Evolutionary conservation across 2,113 vertebrate species (phyloP).

Genomic region (Macaca mulatta): DNA sequence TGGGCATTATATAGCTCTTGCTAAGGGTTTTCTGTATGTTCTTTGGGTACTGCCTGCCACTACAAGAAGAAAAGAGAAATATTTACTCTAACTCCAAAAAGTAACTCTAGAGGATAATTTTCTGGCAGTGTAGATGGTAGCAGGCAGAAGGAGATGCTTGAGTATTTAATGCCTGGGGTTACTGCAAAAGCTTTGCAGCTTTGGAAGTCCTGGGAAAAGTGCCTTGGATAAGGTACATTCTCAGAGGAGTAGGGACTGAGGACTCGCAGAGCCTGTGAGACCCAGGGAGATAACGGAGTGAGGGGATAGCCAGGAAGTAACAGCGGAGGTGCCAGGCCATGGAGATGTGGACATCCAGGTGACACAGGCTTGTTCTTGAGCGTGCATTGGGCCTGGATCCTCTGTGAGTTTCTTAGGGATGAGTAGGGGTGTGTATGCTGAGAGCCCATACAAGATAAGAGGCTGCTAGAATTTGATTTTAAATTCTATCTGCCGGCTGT

Average conservation of each 20-base stretch:
- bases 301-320: not conserved
- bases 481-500: not conserved
- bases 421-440: rapidly evolving
- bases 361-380: not conserved
- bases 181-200: not conserved
- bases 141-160: not conserved
- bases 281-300: rapidly evolving
- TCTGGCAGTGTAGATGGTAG: not conserved
- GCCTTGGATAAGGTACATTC: rapidly evolving
- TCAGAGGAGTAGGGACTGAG: not conserved
- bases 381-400: not conserved
- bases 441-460: not conserved
- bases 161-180: not conserved
- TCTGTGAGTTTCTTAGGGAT: too few species aligned
- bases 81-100: too few species aligned
- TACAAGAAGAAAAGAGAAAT: not conserved
- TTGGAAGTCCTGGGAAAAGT: not conserved
- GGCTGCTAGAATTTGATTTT: not conserved
- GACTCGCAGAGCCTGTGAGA: not conserved
- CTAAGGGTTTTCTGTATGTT: not conserved
- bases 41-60: not conserved
- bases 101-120: not conserved
- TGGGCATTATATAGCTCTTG: rapidly evolving
- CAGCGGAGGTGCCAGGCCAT: rapidly evolving
- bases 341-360: rapidly evolving